A percentile compares a stretch with the other conserved stretches of the same genome.
phyloP scores from a whole-genome alignment of 2,888 invertebrate species.

The Rosalia funebris region DNA sequence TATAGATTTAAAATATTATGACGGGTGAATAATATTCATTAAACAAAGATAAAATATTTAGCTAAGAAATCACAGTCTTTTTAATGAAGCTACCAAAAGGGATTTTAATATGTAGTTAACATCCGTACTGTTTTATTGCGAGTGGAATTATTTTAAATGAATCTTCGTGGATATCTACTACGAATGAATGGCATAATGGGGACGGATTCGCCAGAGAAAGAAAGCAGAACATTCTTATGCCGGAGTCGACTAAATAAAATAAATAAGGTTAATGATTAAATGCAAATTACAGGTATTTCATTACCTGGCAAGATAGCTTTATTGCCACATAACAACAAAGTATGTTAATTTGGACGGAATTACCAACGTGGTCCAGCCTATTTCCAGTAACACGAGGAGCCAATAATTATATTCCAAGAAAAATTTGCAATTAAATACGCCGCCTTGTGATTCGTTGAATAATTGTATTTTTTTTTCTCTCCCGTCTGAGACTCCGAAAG shows the following conservation, averaged over 20 bases:
- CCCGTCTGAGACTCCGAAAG: background rate
- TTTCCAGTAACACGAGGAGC: slow-evolving; percentile 22
- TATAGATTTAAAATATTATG: no score
- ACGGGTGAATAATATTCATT: no score
- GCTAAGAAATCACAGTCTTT: no score
- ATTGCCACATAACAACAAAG: background rate
- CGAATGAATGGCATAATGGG: no score
- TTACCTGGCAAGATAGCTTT: slow-evolving; percentile 6
- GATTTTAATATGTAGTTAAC: no score
- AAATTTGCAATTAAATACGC: slow-evolving; percentile 27
- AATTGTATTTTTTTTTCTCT: slow-evolving; percentile 18
- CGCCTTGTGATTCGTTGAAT: slow-evolving; percentile 25
- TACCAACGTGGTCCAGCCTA: background rate
- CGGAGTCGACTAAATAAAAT: background rate
- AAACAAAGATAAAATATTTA: no score
- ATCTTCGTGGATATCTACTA: no score
- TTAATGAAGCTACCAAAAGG: no score
- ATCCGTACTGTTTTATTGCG: no score
- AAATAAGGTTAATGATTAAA: background rate
- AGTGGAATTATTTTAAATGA: no score
- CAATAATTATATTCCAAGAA: slow-evolving; percentile 21
- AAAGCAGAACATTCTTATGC: background rate
- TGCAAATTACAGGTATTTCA: slow-evolving; percentile 17
- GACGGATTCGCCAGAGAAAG: no score
- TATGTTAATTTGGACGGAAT: slow-evolving; percentile 10